A percentile compares a stretch with the other conserved stretches of the same genome.
Conservation (phyloP, 1,140 invertebrate genomes). For the Macrosteles quadrilineatus region DNA sequence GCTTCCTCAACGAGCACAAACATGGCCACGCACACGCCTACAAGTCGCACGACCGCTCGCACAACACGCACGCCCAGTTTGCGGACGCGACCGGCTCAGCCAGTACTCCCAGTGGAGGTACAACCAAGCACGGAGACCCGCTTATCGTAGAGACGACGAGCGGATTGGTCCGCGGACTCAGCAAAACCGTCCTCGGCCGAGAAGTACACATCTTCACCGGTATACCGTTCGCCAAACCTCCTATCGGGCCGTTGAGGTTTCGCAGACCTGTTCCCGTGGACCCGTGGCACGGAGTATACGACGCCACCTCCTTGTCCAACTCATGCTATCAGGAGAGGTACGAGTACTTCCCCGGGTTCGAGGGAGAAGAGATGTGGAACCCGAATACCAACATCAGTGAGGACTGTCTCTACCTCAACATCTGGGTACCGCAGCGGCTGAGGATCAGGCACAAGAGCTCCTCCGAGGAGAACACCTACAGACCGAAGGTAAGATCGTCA, state of each 20-base stretch:
- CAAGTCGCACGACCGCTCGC: conserved; percentile 8
- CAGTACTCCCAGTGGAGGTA: background rate
- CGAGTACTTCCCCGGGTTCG: conserved; percentile 85
- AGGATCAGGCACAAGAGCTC: conserved; percentile 62
- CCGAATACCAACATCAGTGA: conserved; percentile 90
- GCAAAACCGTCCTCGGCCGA: conserved; percentile 72
- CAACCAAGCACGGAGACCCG: conserved; percentile 59
- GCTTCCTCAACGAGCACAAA: conserved; percentile 15
- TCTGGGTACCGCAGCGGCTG: conserved; percentile 84
- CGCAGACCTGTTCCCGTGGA: conserved; percentile 80
- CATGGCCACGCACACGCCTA: conserved; percentile 5
- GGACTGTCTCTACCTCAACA: conserved; percentile 91
- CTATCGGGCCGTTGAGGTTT: conserved; percentile 78
- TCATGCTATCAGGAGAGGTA: conserved; percentile 85
- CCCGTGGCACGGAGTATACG: conserved; percentile 80
- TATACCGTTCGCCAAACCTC: conserved; percentile 94
- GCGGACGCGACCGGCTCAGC: background rate
- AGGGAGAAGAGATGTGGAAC: conserved; percentile 95
- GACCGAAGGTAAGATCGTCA: conserved; percentile 33
- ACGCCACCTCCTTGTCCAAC: conserved; percentile 76
- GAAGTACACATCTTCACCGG: conserved; percentile 90
- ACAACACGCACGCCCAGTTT: conserved; percentile 12
- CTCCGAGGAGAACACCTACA: conserved; percentile 34
- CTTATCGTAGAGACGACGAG: conserved; percentile 77
- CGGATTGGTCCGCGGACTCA: conserved; percentile 74